A percentile compares a stretch with the other conserved stretches of the same genome.
phyloP scores from a whole-genome alignment of 2,888 invertebrate genomes.

The Erynnis tages region DNA sequence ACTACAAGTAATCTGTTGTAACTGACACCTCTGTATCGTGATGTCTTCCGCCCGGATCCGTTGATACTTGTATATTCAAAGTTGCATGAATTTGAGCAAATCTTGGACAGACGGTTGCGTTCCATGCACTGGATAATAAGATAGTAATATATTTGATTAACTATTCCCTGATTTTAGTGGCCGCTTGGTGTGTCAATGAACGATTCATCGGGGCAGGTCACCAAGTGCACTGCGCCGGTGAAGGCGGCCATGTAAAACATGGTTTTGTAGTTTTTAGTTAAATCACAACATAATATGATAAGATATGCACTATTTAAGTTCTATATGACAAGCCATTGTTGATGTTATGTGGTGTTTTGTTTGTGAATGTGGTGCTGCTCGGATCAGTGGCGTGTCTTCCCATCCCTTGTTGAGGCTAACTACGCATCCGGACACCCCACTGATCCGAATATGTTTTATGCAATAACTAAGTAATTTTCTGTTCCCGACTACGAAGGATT shows the following conservation, averaged over 20 bases:
- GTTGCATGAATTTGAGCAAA: constrained; percentile 24
- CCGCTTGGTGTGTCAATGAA: constrained; percentile 31
- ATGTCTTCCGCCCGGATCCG: constrained; percentile 23
- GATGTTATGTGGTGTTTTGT: constrained; percentile 41
- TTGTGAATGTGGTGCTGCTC: constrained; percentile 27
- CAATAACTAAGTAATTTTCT: constrained; percentile 28
- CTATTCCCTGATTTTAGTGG: constrained; percentile 41
- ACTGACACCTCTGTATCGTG: constrained; percentile 21
- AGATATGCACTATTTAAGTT: constrained; percentile 59
- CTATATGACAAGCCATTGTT: constrained; percentile 58
- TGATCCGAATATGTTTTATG: constrained; percentile 35
- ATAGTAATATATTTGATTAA: constrained; percentile 30
- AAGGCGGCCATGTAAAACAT: constrained; percentile 43
- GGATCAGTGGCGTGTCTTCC: constrained; percentile 42
- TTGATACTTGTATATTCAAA: constrained; percentile 4
- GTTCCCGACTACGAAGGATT: constrained; percentile 32
- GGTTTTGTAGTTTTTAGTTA: constrained; percentile 59
- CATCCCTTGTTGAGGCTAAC: constrained; percentile 48
- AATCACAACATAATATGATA: constrained; percentile 57
- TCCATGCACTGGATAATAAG: constrained; percentile 31
- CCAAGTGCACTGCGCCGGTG: constrained; percentile 47
- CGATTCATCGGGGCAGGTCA: constrained; percentile 39
- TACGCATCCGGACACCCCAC: constrained; percentile 41
- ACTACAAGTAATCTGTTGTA: constrained; percentile 15
- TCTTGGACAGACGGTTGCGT: constrained; percentile 17